These are phyloP conservation scores for Cantharis rufa DNA, from an alignment of 2,888 invertebrate species.

Conservation along the genomic window DNA sequence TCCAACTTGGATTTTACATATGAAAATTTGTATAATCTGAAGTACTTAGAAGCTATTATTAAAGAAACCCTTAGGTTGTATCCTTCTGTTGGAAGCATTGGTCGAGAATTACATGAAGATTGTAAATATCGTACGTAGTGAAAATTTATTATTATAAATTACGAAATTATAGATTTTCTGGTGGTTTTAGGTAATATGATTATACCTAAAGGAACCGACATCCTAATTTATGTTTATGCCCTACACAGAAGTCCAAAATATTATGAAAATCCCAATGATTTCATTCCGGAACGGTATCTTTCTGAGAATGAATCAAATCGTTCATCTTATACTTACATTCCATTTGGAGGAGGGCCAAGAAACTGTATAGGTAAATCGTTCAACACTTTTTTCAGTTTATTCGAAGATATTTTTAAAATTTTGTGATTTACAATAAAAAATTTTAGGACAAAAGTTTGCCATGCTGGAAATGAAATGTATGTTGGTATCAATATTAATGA, in stretches of 20 bases:
- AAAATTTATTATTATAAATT: neutral
- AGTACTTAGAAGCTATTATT: neutral
- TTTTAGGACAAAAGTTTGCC: slow-evolving; percentile 54
- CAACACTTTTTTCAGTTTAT: neutral
- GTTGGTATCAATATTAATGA: slow-evolving; percentile 58
- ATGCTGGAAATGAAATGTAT: slow-evolving; percentile 59
- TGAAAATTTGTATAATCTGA: neutral
- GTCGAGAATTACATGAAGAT: neutral
- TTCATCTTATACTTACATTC: slow-evolving; percentile 46
- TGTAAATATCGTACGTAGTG: neutral
- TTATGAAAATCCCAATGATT: slow-evolving; percentile 54
- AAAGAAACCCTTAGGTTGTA: neutral
- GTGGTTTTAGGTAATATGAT: neutral
- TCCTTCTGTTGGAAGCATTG: neutral
- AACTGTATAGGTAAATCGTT: slow-evolving; percentile 40
- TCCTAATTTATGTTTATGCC: slow-evolving; percentile 14
- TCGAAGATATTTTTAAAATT: neutral
- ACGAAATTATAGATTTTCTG: neutral
- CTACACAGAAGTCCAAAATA: slow-evolving; percentile 54
- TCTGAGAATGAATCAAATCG: slow-evolving; percentile 42
- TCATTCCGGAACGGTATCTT: slow-evolving; percentile 49
- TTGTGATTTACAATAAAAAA: too few relatives aligned
- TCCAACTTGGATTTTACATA: neutral
- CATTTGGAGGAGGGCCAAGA: slow-evolving; percentile 48
- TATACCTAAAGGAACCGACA: slow-evolving; percentile 22